phyloP scores from a whole-genome alignment of 2,797 vertebrate species.

The Poecilia wingei region DNA sequence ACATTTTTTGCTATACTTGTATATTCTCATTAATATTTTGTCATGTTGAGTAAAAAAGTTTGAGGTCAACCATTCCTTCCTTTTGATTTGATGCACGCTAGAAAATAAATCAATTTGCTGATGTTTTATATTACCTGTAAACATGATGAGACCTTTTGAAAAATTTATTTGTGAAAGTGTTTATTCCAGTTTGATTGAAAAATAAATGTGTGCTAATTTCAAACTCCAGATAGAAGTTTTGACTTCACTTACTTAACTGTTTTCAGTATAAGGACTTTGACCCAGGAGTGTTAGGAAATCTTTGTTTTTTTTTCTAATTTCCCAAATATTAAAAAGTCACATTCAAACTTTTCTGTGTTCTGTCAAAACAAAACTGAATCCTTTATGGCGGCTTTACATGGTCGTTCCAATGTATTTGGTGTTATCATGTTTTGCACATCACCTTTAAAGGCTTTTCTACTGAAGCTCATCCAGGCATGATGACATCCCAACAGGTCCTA shows the following conservation, averaged over 20 bases:
- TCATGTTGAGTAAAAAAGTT: not conserved
- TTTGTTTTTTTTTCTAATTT: not conserved
- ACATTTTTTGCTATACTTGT: not conserved
- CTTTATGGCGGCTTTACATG: not conserved
- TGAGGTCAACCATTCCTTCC: not conserved
- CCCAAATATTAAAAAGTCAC: not conserved
- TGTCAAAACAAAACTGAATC: not conserved
- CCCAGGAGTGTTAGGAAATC: not conserved
- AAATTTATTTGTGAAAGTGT: not conserved
- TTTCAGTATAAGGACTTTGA: not conserved
- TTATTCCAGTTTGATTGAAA: not conserved
- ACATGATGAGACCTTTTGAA: not conserved
- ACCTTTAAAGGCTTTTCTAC: not conserved
- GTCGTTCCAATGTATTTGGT: not conserved
- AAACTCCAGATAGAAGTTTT: not conserved
- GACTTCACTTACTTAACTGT: no score
- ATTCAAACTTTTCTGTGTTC: not conserved
- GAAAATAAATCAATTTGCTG: no score
- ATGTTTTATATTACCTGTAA: not conserved
- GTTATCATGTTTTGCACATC: not conserved
- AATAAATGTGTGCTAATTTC: not conserved
- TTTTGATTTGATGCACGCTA: no score
- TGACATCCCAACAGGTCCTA: not conserved
- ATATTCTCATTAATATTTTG: not conserved
- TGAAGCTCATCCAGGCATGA: not conserved